These are phyloP conservation scores for Latrodectus elegans DNA, from an alignment of 2,888 invertebrate species.

Conservation along the genomic window DNA sequence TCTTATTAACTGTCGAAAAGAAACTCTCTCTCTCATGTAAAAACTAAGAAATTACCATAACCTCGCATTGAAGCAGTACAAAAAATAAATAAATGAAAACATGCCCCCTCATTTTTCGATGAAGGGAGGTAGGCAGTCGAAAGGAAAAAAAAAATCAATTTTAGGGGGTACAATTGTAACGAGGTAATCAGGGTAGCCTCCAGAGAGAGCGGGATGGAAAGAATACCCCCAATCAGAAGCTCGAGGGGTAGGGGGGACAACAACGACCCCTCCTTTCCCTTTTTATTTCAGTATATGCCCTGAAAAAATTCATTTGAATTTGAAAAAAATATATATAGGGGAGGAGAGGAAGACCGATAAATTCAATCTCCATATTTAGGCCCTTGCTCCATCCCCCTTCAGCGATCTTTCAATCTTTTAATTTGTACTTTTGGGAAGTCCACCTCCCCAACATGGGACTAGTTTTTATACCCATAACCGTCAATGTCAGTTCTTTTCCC, in stretches of 20 bases:
- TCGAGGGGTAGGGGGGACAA: constrained; percentile 10
- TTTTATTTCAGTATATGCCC: not conserved
- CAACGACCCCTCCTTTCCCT: not conserved
- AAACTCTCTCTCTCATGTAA: not conserved
- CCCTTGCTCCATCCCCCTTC: not conserved
- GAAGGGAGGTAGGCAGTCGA: not conserved
- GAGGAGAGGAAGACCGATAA: constrained; percentile 33
- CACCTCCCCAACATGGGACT: not conserved
- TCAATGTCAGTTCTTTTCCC: constrained; percentile 15
- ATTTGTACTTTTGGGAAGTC: constrained; percentile 60
- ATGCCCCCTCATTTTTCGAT: not conserved
- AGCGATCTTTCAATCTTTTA: constrained; percentile 23
- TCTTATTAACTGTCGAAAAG: too few relatives aligned
- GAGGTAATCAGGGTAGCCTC: constrained; percentile 54
- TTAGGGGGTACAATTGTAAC: constrained; percentile 42
- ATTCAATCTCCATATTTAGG: constrained; percentile 61
- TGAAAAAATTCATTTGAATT: not conserved
- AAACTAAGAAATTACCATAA: not conserved
- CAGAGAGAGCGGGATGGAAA: constrained; percentile 14
- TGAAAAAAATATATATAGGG: constrained; percentile 1
- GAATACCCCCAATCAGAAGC: constrained; percentile 38
- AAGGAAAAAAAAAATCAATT: constrained; percentile 49
- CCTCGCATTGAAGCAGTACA: not conserved
- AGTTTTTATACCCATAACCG: constrained; percentile 20
- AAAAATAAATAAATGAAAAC: not conserved